phyloP scores from a whole-genome alignment of 2,888 invertebrate genomes.

The Oligia strigilis region DNA sequence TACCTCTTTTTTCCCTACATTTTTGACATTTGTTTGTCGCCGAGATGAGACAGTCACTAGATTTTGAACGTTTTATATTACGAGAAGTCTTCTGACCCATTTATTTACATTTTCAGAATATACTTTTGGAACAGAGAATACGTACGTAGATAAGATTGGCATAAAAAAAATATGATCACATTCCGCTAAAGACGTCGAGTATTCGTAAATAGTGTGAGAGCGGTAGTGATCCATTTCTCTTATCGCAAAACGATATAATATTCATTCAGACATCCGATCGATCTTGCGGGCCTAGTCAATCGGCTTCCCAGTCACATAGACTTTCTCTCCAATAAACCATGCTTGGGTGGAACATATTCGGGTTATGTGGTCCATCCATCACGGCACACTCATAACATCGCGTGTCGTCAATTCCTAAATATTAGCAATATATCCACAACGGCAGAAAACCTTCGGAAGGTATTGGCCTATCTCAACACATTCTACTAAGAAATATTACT shows the following conservation, averaged over 20 bases:
- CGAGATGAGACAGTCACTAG: too few species aligned
- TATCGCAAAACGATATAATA: slow-evolving; percentile 56
- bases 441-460: slow-evolving; percentile 39
- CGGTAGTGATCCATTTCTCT: slow-evolving; percentile 49
- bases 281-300: slow-evolving; percentile 57
- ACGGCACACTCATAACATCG: slow-evolving; percentile 53
- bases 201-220: slow-evolving; percentile 31
- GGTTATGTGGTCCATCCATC: slow-evolving; percentile 61
- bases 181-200: background rate
- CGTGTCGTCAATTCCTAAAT: slow-evolving; percentile 51
- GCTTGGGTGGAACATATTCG: slow-evolving; percentile 46
- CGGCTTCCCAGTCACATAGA: slow-evolving; percentile 57
- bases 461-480: slow-evolving; percentile 48
- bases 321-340: slow-evolving; percentile 62
- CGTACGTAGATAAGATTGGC: background rate
- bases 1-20: too few species aligned
- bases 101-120: background rate
- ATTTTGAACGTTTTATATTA: too few species aligned
- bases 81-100: too few species aligned
- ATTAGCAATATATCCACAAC: slow-evolving; percentile 58
- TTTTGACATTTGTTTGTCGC: too few species aligned
- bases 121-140: background rate
- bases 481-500: slow-evolving; percentile 54
- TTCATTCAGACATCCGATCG: slow-evolving; percentile 55
- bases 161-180: slow-evolving; percentile 18